Conservation (phyloP, 2,888 invertebrate genomes). For the Pseudococcus longispinus region DNA sequence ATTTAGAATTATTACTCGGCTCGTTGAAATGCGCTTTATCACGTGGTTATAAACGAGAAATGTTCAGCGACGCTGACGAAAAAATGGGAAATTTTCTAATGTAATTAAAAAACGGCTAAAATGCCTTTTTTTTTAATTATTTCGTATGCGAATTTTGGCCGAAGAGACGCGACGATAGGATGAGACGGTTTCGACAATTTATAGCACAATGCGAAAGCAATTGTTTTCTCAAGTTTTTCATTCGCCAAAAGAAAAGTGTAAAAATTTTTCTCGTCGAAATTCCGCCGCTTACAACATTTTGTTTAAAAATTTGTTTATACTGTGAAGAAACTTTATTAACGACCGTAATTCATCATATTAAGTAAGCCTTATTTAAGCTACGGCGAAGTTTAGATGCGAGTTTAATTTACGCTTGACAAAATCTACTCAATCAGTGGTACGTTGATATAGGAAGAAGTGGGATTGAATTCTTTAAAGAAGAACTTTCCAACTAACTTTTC, state of each 20-base stretch:
- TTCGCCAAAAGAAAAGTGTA: neutral
- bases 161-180: too few relatives aligned
- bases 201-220: neutral
- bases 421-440: neutral
- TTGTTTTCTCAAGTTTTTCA: neutral
- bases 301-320: neutral
- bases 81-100: neutral
- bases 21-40: neutral
- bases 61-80: neutral
- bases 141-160: neutral
- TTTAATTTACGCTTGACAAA: constrained; percentile 20
- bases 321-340: constrained; percentile 1
- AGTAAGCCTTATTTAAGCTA: neutral
- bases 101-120: neutral
- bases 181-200: neutral
- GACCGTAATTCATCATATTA: constrained; percentile 31
- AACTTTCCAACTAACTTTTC: neutral
- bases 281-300: neutral
- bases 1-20: constrained; percentile 7
- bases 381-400: neutral
- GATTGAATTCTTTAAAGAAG: neutral
- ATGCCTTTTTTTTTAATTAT: neutral
- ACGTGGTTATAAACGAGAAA: neutral
- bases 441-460: neutral
- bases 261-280: neutral